Conservation (phyloP, 1,140 invertebrate genomes). For the Zaprionus ornatus region DNA sequence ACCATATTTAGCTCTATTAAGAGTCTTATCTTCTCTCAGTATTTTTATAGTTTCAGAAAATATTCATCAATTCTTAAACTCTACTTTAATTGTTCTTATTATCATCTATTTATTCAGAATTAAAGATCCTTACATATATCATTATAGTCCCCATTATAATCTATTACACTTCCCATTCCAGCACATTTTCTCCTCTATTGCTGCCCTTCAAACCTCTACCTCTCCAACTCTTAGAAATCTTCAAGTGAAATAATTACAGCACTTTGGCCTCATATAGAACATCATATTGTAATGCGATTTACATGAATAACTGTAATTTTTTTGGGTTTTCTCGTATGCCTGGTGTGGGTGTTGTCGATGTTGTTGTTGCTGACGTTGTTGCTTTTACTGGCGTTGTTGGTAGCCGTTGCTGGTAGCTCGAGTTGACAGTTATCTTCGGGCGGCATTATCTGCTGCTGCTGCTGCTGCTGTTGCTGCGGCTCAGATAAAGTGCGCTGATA, state of each 20-base stretch:
- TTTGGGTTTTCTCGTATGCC: not conserved
- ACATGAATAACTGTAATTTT: constrained; percentile 5
- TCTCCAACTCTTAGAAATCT: too few species aligned
- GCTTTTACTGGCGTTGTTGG: not conserved
- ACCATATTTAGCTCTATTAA: too few species aligned
- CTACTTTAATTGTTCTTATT: not conserved
- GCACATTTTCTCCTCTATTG: not conserved
- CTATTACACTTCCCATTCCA: not conserved
- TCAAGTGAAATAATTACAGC: not conserved
- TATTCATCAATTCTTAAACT: not conserved
- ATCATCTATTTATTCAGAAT: not conserved
- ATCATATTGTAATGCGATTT: not conserved
- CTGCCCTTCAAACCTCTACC: not conserved
- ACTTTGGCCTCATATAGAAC: not conserved
- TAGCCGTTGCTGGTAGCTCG: constrained; percentile 33
- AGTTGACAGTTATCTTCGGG: constrained; percentile 73
- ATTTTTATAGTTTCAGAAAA: not conserved
- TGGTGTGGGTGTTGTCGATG: constrained; percentile 26
- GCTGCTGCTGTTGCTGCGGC: not conserved
- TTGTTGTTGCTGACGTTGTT: not conserved
- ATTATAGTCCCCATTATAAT: not conserved
- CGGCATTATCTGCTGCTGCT: constrained; percentile 47
- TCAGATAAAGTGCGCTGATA: constrained; percentile 39
- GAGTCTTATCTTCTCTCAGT: not conserved
- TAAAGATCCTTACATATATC: not conserved